phyloP scores from a whole-genome alignment of 2,888 invertebrate genomes.

The Cryptosula pallasiana region DNA sequence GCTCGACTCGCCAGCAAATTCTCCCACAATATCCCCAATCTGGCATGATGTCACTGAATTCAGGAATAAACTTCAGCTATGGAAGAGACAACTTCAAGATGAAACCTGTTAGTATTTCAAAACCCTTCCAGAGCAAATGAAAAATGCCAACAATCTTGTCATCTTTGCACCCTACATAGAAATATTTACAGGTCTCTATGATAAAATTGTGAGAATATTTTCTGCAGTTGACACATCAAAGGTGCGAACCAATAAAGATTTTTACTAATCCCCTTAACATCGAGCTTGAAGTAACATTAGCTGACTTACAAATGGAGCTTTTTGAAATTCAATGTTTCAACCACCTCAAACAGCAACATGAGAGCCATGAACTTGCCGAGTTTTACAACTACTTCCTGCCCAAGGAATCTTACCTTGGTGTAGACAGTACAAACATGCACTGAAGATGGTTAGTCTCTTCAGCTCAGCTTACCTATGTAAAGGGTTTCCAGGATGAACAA shows the following conservation, averaged over 20 bases:
- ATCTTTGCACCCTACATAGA: neutral
- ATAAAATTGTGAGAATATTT: neutral
- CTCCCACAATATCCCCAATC: neutral
- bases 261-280: neutral
- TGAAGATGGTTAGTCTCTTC: slow-evolving; percentile 3
- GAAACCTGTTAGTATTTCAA: neutral
- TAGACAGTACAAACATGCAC: neutral
- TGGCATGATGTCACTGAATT: neutral
- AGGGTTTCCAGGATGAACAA: neutral
- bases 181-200: neutral
- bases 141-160: neutral
- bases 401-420: neutral
- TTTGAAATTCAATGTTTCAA: neutral
- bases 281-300: neutral
- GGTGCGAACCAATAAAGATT: neutral
- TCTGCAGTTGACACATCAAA: neutral
- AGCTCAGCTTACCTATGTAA: neutral
- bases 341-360: neutral
- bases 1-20: too few relatives aligned
- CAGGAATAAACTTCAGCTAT: neutral
- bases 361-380: neutral
- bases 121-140: neutral
- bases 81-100: neutral
- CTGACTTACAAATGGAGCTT: slow-evolving; percentile 6
- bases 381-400: neutral